phyloP scores from a whole-genome alignment of 2,113 vertebrate species.

The Phocoena sinus region DNA sequence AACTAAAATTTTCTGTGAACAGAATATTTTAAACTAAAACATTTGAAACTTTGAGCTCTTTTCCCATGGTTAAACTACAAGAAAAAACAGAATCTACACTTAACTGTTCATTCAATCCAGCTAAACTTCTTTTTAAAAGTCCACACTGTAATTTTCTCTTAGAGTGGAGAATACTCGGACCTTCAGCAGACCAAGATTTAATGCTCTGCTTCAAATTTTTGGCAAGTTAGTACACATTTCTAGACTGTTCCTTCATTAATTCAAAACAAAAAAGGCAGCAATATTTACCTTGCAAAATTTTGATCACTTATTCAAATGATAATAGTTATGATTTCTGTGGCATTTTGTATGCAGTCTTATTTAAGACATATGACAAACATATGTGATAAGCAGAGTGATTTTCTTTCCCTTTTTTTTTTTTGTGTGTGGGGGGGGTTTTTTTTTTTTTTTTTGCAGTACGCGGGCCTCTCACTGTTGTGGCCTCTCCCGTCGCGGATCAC shows the following conservation, averaged over 20 bases:
- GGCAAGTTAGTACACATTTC: neutral
- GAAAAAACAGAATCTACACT: neutral
- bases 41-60: neutral
- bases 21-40: neutral
- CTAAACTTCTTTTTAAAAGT: neutral
- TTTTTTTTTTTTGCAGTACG: too few species aligned
- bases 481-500: too few species aligned
- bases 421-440: too few species aligned
- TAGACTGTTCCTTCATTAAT: neutral
- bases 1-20: slow-evolving; percentile 7
- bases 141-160: neutral
- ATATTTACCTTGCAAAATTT: neutral
- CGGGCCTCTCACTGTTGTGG: too few species aligned
- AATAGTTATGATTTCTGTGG: neutral
- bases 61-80: neutral
- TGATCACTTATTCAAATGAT: neutral
- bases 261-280: neutral
- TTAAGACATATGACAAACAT: neutral
- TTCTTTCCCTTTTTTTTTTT: neutral
- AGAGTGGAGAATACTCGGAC: neutral
- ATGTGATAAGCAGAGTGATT: neutral
- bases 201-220: slow-evolving; percentile 1
- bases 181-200: neutral
- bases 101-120: neutral
- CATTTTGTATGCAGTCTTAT: neutral